Evolutionary conservation across 1,140 invertebrate genomes (phyloP), one percentile per base, ranked within the genome.

Genomic region (Heterodera schachtii): DNA sequence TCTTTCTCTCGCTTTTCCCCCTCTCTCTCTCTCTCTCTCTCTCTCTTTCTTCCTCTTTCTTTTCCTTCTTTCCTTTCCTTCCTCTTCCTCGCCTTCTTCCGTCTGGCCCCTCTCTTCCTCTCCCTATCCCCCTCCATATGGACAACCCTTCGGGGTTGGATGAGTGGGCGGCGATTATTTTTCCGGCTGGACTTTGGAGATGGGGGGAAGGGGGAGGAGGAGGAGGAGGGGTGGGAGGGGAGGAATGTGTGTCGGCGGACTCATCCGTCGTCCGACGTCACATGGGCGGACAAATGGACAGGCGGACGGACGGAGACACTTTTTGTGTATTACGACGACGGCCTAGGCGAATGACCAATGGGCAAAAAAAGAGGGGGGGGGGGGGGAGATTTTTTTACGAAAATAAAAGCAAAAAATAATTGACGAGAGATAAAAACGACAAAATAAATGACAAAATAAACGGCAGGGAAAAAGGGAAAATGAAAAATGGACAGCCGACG

Each of bases 111-210:
- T 43, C 67, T 21, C 19, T 9, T 49, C 16, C 41, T 19, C 21
- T 70, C 60, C 67, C n/a, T 47, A 3, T 49, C 16, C 41, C 43
- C 75, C 5, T 78, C 75, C 41, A 78, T 78, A 44, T 71, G 31
- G 31, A 64, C 70, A 31, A 31, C 47, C 31, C 47, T 60, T 16
- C 13, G 57, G 66, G 9, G 31, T 41, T 67, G 70, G 31, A 52
- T 67, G 70, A 44, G 31, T 78, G 70, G 60, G 66, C 57, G 44
- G 57, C 47, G 31, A 46, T 52, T 16, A 64, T 16, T 64, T 46
- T 49, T 78, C 47, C 69, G 47, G 60, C 69, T 78, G 76, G 46
- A 49, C 44, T 13, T 78, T 57, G 60, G 60, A 43, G 49, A 13
- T 11, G 49, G 49, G 49, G 49, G 49, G 49, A 6, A 6, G 49